Evolutionary conservation across 2,797 vertebrate species (phyloP).

Genomic region (Fringilla coelebs): DNA sequence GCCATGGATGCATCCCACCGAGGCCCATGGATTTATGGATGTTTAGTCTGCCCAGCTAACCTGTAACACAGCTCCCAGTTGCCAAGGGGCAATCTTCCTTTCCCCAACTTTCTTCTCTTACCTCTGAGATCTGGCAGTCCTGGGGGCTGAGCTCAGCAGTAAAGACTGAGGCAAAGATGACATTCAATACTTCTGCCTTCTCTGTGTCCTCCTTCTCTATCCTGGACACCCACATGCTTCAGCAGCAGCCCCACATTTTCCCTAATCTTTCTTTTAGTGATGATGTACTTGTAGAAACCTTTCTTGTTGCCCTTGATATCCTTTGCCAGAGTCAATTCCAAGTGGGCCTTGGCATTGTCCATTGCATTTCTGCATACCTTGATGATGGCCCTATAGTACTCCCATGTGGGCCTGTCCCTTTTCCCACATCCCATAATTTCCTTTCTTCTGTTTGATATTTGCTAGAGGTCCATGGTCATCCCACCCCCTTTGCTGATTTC

Average conservation of each 20-base stretch:
- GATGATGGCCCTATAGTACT: background rate
- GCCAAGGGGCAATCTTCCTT: background rate
- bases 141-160: background rate
- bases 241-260: background rate
- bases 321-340: background rate
- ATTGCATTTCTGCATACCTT: background rate
- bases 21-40: background rate
- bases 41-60: background rate
- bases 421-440: background rate
- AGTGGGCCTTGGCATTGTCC: background rate
- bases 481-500: background rate
- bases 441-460: background rate
- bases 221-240: accelerated
- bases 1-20: background rate
- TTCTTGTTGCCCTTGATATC: background rate
- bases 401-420: background rate
- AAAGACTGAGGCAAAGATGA: background rate
- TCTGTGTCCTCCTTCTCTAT: background rate
- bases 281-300: background rate
- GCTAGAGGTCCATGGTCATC: background rate
- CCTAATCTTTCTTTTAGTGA: background rate
- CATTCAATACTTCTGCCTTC: background rate
- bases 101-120: background rate
- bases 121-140: background rate
- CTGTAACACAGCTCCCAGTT: accelerated